Evolutionary conservation across 2,113 vertebrate species (phyloP), one percentile per base, ranked within the genome.

Genomic region (Epinephelus lanceolatus): DNA sequence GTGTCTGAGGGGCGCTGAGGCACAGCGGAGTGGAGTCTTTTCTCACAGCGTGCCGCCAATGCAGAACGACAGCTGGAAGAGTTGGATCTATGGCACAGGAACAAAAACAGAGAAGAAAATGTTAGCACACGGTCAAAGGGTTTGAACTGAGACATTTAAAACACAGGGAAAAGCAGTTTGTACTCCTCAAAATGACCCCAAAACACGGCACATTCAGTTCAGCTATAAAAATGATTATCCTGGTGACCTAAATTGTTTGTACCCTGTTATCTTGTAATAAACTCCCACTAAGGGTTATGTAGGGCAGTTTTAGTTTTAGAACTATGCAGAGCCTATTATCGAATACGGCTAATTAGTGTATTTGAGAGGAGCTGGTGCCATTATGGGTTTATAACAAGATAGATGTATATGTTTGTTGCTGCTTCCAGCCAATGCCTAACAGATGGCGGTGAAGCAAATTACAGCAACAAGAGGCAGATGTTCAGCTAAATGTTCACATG

Each of bases 401-500:
- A 81, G 90, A 86, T 78, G 73, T 80, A 81, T 68, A 84, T 80
- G 80, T 70, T 78, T 79, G 61, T 71, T 83, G 62, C 71, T 79
- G 77, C 86, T 81, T 86, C 73, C 56, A 90, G 83, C 70, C 84
- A 83, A 75, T 82, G 72, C 42, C 65, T 75, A 90, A 87, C 92
- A 94, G 93, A 93, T 92, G 92, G 91, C n/a, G 21, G 61, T 70
- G 83, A 87, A 84, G 81, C 68, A 85, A 92, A 89, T 91, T 87
- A 88, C 76, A 87, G 77, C 77, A 90, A 88, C 89, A 88, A 84
- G 69, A 90, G 88, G 88, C 91, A 94, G 91, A 93, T 93, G 92
- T 91, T 94, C 81, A 71, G 60, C 79, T 83, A 88, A 84, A 90
- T 75, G 77, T 85, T 91, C 45, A 23, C 89, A 86, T 92, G 89